Percentiles rank a stretch among this genome's conserved stretches.
Evolutionary conservation across 2,797 vertebrate genomes (phyloP).

Genomic region (Pagetopsis macropterus): DNA sequence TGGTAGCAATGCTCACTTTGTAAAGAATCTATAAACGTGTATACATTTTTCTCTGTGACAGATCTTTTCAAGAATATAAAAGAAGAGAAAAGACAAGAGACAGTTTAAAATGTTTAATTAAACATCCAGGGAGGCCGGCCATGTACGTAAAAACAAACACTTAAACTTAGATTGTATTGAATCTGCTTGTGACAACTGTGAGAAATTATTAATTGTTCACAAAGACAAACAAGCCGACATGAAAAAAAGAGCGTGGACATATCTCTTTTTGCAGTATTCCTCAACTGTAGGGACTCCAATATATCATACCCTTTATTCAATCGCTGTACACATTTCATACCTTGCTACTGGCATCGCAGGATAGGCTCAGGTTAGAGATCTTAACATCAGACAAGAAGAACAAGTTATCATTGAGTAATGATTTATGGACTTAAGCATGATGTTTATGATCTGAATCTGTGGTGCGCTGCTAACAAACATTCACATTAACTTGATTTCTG

Average conservation of each 20-base stretch:
- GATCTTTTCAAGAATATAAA: background rate
- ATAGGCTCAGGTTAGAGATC: background rate
- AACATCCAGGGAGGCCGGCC: conserved; percentile 53
- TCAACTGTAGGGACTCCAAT: background rate
- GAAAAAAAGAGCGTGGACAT: conserved; percentile 3
- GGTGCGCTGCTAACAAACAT: conserved; percentile 34
- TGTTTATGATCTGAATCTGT: conserved; percentile 16
- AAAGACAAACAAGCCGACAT: conserved; percentile 23
- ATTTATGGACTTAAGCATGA: conserved; percentile 28
- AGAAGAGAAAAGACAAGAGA: conserved; percentile 14
- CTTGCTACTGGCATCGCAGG: conserved; percentile 27
- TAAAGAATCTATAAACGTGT: background rate
- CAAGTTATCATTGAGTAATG: background rate
- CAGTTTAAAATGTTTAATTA: conserved; percentile 68
- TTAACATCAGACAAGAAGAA: conserved; percentile 14
- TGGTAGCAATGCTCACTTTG: background rate
- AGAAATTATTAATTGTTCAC: conserved; percentile 27
- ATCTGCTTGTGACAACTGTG: conserved; percentile 20
- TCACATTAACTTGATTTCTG: conserved; percentile 21
- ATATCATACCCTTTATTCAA: conserved; percentile 4
- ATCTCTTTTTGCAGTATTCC: conserved; percentile 22
- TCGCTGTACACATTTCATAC: conserved; percentile 34
- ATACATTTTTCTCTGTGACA: background rate
- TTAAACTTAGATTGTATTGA: conserved; percentile 21
- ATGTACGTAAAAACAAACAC: conserved; percentile 43